These are phyloP conservation scores for Protobothrops mucrosquamatus DNA, from an alignment of 2,113 vertebrate species.

Conservation along the genomic window DNA sequence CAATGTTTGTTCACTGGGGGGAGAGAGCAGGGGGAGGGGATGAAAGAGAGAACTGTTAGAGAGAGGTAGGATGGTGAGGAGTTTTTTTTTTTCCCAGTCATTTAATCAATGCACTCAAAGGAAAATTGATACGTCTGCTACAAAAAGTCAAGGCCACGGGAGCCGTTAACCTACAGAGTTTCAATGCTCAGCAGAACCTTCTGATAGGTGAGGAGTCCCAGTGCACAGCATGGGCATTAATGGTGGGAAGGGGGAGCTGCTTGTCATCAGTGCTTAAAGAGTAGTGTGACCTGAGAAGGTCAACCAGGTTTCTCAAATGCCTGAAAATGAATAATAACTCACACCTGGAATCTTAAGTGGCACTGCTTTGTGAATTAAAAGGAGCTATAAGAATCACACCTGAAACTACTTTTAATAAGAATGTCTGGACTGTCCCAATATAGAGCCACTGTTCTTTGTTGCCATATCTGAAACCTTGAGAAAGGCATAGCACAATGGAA, in stretches of 20 bases:
- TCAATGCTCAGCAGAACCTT: background rate
- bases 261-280: slow-evolving; percentile 4
- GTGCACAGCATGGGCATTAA: slow-evolving; percentile 1
- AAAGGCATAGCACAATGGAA: background rate
- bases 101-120: slow-evolving; percentile 41
- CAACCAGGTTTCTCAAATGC: slow-evolving; percentile 14
- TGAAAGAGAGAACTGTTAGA: background rate
- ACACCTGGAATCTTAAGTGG: slow-evolving; percentile 12
- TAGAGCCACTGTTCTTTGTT: background rate
- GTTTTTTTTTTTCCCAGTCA: slow-evolving; percentile 13
- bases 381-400: background rate
- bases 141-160: background rate
- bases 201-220: background rate
- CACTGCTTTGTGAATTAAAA: background rate
- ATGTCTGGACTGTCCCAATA: background rate
- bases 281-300: slow-evolving; percentile 6
- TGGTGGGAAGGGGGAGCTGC: background rate
- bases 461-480: background rate
- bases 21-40: background rate
- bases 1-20: slow-evolving; percentile 18
- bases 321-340: slow-evolving; percentile 30
- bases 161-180: background rate
- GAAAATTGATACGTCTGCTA: slow-evolving; percentile 31
- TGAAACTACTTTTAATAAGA: background rate
- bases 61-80: background rate